These are phyloP conservation scores for Criorhina ranunculi DNA, from an alignment of 2,888 invertebrate species.

Conservation along the genomic window DNA sequence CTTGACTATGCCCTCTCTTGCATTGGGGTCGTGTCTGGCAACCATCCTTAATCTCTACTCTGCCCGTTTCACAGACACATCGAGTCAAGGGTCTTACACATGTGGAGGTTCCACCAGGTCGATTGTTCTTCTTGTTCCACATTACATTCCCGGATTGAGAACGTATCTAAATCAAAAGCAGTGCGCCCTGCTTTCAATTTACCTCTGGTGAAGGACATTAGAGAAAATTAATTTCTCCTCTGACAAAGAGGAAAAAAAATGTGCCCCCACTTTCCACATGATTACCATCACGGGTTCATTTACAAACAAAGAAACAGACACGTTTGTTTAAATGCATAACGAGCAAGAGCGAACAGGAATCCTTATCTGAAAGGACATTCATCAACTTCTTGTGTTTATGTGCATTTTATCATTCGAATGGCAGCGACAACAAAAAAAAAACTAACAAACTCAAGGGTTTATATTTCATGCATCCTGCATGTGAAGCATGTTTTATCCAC, in stretches of 20 bases:
- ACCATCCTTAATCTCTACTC: constrained; percentile 52
- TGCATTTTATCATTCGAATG: constrained; percentile 54
- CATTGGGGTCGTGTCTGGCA: constrained; percentile 66
- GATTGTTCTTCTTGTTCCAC: constrained; percentile 46
- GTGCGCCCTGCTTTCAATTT: not conserved
- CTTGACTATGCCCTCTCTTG: constrained; percentile 52
- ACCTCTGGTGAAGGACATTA: constrained; percentile 26
- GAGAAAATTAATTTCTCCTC: not conserved
- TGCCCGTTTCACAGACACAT: constrained; percentile 47
- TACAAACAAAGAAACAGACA: constrained; percentile 18
- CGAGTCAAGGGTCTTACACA: constrained; percentile 35
- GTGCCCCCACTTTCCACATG: constrained; percentile 36
- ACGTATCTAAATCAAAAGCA: constrained; percentile 15
- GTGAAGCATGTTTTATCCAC: constrained; percentile 49
- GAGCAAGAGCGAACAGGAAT: constrained; percentile 9
- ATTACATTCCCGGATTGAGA: constrained; percentile 20
- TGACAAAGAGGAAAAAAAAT: not conserved
- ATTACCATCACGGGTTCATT: constrained; percentile 60
- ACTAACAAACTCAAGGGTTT: constrained; percentile 12
- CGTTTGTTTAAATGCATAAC: constrained; percentile 17
- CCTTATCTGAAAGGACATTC: constrained; percentile 60
- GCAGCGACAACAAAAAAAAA: constrained; percentile 34
- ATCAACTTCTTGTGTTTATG: constrained; percentile 61
- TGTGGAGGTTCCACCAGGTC: constrained; percentile 22
- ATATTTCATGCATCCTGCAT: constrained; percentile 44